A percentile compares a stretch with the other conserved stretches of the same genome.
Conservation (phyloP, 2,113 vertebrate genomes). For the Brachyhypopomus gauderio region DNA sequence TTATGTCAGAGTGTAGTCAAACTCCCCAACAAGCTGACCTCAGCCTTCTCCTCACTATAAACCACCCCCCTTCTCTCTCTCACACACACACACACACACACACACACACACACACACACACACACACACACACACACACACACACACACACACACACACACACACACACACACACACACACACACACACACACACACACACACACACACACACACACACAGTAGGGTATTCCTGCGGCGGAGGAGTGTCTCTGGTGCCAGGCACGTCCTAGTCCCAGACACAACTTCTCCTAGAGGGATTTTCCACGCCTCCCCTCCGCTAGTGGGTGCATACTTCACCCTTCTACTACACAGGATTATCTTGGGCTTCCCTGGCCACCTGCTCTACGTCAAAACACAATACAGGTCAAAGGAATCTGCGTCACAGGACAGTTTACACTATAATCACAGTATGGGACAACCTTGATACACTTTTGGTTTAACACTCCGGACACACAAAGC, state of each 20-base stretch:
- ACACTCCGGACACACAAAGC: not conserved
- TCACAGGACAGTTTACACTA: slow-evolving; percentile 24
- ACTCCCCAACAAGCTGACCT: slow-evolving; percentile 20
- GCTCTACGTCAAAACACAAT: slow-evolving; percentile 70
- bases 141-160: not conserved
- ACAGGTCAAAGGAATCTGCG: slow-evolving; percentile 45
- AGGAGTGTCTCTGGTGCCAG: slow-evolving; percentile 68
- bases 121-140: not conserved
- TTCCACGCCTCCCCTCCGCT: slow-evolving; percentile 24
- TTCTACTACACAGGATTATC: slow-evolving; percentile 66
- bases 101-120: not conserved
- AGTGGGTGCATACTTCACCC: slow-evolving; percentile 68
- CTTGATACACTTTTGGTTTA: not conserved
- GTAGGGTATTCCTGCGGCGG: not conserved
- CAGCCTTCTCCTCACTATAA: slow-evolving; percentile 2
- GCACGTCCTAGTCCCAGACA: slow-evolving; percentile 72
- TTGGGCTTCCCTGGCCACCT: slow-evolving; percentile 69
- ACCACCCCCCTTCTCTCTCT: not conserved
- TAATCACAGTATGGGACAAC: not conserved
- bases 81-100: not conserved
- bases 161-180: not conserved
- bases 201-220: not conserved
- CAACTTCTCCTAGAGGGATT: slow-evolving; percentile 54
- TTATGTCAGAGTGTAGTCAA: not conserved
- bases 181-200: no score